Evolutionary conservation across 2,113 vertebrate genomes (phyloP).

Genomic region (Cyprinodon variegatus): DNA sequence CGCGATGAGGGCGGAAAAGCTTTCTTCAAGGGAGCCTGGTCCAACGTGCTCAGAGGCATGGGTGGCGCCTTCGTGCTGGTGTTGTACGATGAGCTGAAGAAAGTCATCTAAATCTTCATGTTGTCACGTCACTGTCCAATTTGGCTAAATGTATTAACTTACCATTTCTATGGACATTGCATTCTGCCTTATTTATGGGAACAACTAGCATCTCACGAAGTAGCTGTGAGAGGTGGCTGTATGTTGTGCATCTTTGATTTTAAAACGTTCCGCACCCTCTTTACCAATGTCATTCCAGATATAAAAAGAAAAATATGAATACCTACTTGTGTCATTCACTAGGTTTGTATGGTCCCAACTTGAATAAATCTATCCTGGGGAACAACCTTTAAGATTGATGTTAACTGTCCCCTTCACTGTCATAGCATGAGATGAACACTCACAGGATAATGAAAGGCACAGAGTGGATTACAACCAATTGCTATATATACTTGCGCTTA

Average conservation of each 20-base stretch:
- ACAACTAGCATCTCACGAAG: slow-evolving; percentile 77
- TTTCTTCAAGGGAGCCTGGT: slow-evolving; percentile 97
- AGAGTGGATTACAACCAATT: slow-evolving; percentile 69
- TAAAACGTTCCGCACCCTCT: slow-evolving; percentile 64
- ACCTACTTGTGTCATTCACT: slow-evolving; percentile 71
- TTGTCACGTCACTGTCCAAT: slow-evolving; percentile 71
- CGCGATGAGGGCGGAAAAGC: slow-evolving; percentile 90
- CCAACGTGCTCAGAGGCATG: slow-evolving; percentile 94
- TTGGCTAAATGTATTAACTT: slow-evolving; percentile 86
- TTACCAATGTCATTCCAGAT: slow-evolving; percentile 76
- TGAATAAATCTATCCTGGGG: slow-evolving; percentile 80
- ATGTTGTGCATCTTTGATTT: slow-evolving; percentile 71
- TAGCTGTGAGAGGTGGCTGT: slow-evolving; percentile 75
- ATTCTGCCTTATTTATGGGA: slow-evolving; percentile 85
- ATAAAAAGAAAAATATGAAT: slow-evolving; percentile 56
- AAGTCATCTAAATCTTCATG: slow-evolving; percentile 81
- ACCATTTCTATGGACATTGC: slow-evolving; percentile 85
- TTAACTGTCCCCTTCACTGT: slow-evolving; percentile 59
- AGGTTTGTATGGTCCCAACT: slow-evolving; percentile 75
- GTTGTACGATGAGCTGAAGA: slow-evolving; percentile 96
- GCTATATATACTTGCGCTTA: slow-evolving; percentile 78
- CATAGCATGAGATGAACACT: slow-evolving; percentile 48
- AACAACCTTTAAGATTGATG: slow-evolving; percentile 64
- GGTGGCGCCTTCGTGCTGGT: slow-evolving; percentile 94
- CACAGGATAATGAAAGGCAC: slow-evolving; percentile 61